phyloP scores from a whole-genome alignment of 2,797 vertebrate genomes.

The Aotus griseimembra region DNA sequence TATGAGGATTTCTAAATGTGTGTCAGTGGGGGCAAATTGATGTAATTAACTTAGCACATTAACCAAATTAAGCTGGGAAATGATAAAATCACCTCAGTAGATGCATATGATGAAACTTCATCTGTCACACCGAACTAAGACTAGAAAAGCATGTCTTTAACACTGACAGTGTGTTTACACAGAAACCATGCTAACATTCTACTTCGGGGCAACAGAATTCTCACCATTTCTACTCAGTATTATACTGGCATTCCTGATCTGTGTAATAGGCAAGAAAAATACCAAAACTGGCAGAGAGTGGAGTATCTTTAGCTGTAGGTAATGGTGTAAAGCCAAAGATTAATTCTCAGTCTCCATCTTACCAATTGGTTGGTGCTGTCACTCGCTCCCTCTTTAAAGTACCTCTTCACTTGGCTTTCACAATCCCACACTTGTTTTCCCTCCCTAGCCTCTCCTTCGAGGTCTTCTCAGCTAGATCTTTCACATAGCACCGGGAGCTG shows the following conservation, averaged over 20 bases:
- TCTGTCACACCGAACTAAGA: not conserved
- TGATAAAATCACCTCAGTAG: not conserved
- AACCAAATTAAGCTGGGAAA: not conserved
- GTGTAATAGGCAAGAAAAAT: not conserved
- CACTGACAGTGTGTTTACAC: not conserved
- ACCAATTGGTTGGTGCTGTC: not conserved
- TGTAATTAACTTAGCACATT: not conserved
- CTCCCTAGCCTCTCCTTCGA: not conserved
- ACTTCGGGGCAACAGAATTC: not conserved
- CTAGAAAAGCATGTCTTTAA: not conserved
- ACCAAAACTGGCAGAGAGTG: not conserved
- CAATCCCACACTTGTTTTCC: not conserved
- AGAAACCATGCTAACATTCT: not conserved
- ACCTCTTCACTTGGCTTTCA: not conserved
- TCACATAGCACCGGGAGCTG: not conserved
- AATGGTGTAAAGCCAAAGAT: not conserved
- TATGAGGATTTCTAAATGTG: not conserved
- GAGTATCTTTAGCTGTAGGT: not conserved
- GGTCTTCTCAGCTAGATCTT: not conserved
- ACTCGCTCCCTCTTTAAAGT: not conserved
- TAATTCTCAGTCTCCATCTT: not conserved
- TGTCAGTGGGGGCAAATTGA: not conserved
- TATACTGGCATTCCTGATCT: not conserved
- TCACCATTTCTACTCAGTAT: not conserved
- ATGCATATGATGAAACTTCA: not conserved